Percentiles rank a stretch among this genome's conserved stretches.
These are phyloP conservation scores for Peromyscus polionotus DNA, from an alignment of 2,113 vertebrate species.

Conservation along the genomic window DNA sequence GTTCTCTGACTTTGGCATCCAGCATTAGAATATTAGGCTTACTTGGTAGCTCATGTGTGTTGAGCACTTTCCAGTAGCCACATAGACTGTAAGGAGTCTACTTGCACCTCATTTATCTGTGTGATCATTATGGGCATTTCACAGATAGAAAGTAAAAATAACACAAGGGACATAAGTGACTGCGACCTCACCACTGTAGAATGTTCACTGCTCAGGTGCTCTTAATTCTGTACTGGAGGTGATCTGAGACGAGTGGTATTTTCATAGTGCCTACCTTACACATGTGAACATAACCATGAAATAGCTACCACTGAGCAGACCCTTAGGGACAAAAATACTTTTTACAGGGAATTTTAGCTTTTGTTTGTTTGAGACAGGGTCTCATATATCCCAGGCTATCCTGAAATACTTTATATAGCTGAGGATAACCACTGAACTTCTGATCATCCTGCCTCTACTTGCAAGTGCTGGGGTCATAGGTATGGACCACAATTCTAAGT, in stretches of 20 bases:
- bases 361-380: neutral
- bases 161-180: neutral
- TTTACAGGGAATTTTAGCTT: neutral
- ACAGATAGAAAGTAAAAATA: neutral
- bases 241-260: neutral
- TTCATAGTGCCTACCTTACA: neutral
- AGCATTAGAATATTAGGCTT: neutral
- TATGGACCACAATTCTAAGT: neutral
- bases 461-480: neutral
- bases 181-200: too few relatives aligned
- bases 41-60: fast-evolving
- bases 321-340: neutral
- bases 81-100: neutral
- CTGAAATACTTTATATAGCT: neutral
- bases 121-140: neutral
- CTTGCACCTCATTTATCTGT: neutral
- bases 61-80: neutral
- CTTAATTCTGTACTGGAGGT: neutral
- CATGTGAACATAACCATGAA: neutral
- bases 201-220: neutral
- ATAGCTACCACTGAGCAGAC: neutral
- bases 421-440: neutral
- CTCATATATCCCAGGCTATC: neutral
- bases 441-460: neutral
- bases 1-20: neutral